Evolutionary conservation across 37 sponge, comb jelly and placozoan genomes (phyloP).

Genomic region (Axinella damicornis): DNA sequence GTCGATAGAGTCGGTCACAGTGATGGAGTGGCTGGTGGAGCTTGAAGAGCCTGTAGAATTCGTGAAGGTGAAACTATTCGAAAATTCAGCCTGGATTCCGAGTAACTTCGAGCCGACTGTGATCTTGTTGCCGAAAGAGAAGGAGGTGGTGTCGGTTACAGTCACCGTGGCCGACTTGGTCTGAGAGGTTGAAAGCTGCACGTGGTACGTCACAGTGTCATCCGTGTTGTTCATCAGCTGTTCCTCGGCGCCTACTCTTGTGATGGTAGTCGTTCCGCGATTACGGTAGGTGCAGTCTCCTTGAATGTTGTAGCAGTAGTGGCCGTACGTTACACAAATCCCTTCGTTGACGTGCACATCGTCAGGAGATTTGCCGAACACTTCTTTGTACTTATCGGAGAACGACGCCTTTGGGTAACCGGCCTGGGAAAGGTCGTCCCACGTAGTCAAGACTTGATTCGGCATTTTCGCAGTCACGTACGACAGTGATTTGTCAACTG

Average conservation of each 20-base stretch:
- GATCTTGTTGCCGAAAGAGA: constrained; percentile 6
- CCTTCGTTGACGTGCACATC: background rate
- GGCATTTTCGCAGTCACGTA: too few relatives aligned
- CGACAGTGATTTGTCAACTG: too few relatives aligned
- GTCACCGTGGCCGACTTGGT: constrained; percentile 15
- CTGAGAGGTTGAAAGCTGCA: background rate
- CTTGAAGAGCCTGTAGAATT: constrained; percentile 1
- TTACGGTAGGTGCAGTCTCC: background rate
- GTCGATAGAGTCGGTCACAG: too few relatives aligned
- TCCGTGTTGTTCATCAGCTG: background rate
- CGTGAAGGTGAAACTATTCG: background rate
- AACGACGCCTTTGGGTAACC: too few relatives aligned
- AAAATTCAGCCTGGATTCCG: constrained; percentile 15
- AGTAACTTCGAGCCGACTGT: constrained; percentile 4
- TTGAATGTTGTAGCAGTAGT: constrained; percentile 16
- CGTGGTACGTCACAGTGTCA: background rate
- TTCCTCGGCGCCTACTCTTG: background rate
- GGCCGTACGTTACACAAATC: background rate
- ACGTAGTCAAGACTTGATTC: too few relatives aligned
- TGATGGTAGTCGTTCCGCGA: background rate
- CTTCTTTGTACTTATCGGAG: too few relatives aligned
- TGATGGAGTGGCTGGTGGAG: too few relatives aligned
- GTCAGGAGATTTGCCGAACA: too few relatives aligned
- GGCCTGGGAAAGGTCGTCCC: too few relatives aligned
- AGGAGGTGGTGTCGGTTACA: background rate